Percentiles rank a stretch among this genome's conserved stretches.
Conservation (phyloP, 2,888 invertebrate species). For the Ochropacha duplaris region DNA sequence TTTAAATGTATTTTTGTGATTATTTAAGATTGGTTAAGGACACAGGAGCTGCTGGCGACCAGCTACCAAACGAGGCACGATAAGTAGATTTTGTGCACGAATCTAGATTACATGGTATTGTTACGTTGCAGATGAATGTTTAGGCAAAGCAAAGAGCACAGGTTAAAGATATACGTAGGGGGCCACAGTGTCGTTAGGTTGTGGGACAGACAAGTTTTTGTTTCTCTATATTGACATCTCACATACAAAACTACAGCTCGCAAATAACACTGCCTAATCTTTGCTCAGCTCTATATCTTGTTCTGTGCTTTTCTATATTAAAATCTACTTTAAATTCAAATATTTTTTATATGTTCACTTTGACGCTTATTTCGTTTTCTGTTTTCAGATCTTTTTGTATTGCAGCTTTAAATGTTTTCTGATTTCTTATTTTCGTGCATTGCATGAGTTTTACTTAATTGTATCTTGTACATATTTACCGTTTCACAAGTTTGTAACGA, state of each 20-base stretch:
- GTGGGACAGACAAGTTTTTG: conserved; percentile 53
- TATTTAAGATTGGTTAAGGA: conserved; percentile 51
- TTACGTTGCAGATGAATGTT: conserved; percentile 34
- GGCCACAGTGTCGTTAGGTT: conserved; percentile 46
- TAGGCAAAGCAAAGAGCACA: conserved; percentile 69
- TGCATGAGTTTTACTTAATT: conserved; percentile 51
- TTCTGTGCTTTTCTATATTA: conserved; percentile 71
- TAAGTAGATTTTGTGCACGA: conserved; percentile 68
- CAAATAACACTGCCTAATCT: conserved; percentile 82
- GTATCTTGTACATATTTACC: conserved; percentile 15
- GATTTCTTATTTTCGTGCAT: conserved; percentile 40
- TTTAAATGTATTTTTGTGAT: conserved; percentile 49
- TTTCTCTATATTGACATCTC: conserved; percentile 43
- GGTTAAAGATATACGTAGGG: conserved; percentile 53
- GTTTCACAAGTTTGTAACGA: conserved; percentile 45
- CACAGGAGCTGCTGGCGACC: conserved; percentile 77
- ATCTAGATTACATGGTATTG: conserved; percentile 41
- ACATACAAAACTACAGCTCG: conserved; percentile 67
- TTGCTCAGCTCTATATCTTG: conserved; percentile 74
- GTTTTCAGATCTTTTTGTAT: conserved; percentile 46
- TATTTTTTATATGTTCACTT: conserved; percentile 32
- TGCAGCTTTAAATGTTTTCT: conserved; percentile 49
- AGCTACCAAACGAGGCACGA: conserved; percentile 73
- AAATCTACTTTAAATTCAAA: conserved; percentile 49
- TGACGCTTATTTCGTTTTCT: conserved; percentile 46